Evolutionary conservation across 2,113 vertebrate genomes (phyloP).

Genomic region (Syngnathus floridae): DNA sequence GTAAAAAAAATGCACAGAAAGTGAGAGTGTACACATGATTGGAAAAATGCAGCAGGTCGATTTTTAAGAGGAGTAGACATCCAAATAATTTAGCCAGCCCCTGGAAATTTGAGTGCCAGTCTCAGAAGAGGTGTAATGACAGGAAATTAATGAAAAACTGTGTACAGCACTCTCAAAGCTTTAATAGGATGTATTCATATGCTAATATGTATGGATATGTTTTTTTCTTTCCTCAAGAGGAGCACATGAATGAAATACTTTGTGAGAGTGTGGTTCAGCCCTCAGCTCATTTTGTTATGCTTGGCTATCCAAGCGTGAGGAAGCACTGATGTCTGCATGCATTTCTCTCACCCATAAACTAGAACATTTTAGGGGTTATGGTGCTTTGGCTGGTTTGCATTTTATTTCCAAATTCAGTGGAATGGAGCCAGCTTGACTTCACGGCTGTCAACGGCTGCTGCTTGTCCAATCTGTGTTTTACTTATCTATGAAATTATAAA

Average conservation of each 20-base stretch:
- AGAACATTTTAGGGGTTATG: slow-evolving; percentile 15
- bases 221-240: background rate
- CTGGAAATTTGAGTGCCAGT: background rate
- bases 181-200: background rate
- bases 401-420: slow-evolving; percentile 22
- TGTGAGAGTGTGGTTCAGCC: background rate
- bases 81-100: background rate
- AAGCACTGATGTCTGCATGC: slow-evolving; percentile 27
- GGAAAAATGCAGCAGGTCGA: background rate
- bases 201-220: background rate
- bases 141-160: background rate
- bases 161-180: background rate
- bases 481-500: background rate
- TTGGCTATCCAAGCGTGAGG: slow-evolving; percentile 32
- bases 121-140: background rate
- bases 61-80: background rate
- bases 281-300: slow-evolving; percentile 19
- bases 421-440: slow-evolving; percentile 5
- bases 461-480: background rate
- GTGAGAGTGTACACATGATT: background rate
- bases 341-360: slow-evolving; percentile 30
- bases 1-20: no score
- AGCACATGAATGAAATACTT: background rate
- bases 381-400: slow-evolving; percentile 22
- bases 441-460: background rate